Evolutionary conservation across 2,888 invertebrate genomes (phyloP).

Genomic region (Agrochola litura): DNA sequence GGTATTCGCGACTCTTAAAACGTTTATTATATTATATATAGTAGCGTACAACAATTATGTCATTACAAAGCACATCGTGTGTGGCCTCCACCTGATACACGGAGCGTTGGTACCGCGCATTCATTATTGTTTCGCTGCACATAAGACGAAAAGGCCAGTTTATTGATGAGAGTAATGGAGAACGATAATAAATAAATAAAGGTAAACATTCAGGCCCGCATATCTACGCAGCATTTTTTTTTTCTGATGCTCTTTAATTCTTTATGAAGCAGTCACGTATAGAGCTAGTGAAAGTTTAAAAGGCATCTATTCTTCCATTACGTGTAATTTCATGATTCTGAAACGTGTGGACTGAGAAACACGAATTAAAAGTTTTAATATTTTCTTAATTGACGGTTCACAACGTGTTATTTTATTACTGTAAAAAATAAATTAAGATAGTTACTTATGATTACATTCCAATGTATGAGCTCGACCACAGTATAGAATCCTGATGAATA

Average conservation of each 20-base stretch:
- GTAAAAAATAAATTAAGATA: slow-evolving; percentile 44
- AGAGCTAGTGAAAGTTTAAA: slow-evolving; percentile 27
- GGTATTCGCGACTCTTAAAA: slow-evolving; percentile 38
- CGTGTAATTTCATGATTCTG: slow-evolving; percentile 6
- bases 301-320: slow-evolving; percentile 14
- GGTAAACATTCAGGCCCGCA: slow-evolving; percentile 63
- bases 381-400: slow-evolving; percentile 30
- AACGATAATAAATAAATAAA: slow-evolving; percentile 62
- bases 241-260: slow-evolving; percentile 47
- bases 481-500: slow-evolving; percentile 78
- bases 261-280: slow-evolving; percentile 39
- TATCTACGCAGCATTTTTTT: slow-evolving; percentile 47
- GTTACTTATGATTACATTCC: slow-evolving; percentile 59
- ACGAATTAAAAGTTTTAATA: not conserved
- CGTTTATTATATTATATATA: slow-evolving; percentile 42
- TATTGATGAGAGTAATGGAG: slow-evolving; percentile 59
- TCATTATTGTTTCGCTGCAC: slow-evolving; percentile 64
- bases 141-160: slow-evolving; percentile 54
- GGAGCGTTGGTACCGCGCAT: slow-evolving; percentile 48
- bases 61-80: slow-evolving; percentile 66
- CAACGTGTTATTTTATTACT: slow-evolving; percentile 35
- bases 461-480: slow-evolving; percentile 48
- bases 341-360: slow-evolving; percentile 15
- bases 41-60: slow-evolving; percentile 57
- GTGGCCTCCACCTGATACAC: slow-evolving; percentile 59